Evolutionary conservation across 2,113 vertebrate species (phyloP).

Genomic region (Bombycilla garrulus): DNA sequence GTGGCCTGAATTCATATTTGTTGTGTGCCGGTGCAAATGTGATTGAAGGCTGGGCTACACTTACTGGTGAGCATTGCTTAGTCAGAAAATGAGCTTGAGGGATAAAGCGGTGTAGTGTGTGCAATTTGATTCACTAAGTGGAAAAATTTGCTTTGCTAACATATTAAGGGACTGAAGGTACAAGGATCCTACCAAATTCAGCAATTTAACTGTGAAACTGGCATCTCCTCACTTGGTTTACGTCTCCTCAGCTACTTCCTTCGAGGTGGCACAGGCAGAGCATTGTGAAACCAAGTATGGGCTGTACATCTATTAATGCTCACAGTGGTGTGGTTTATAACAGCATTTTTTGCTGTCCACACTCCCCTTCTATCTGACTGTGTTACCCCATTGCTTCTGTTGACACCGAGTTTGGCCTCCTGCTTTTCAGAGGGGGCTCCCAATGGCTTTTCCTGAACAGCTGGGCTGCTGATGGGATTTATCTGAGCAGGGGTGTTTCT

Average conservation of each 20-base stretch:
- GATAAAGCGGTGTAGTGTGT: neutral
- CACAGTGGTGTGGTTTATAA: fast-evolving
- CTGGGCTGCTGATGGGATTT: neutral
- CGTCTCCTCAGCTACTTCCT: neutral
- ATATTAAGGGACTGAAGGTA: neutral
- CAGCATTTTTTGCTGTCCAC: neutral
- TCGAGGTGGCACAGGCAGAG: fast-evolving
- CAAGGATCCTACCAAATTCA: neutral
- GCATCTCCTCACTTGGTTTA: slow-evolving; percentile 3
- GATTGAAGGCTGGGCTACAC: neutral
- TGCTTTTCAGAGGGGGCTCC: neutral
- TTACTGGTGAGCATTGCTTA: neutral
- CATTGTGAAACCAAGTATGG: neutral
- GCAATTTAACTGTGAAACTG: slow-evolving; percentile 14
- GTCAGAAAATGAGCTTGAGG: neutral
- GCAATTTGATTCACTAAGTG: slow-evolving; percentile 7
- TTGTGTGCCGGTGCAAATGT: neutral
- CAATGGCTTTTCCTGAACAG: neutral
- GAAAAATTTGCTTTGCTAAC: slow-evolving; percentile 32
- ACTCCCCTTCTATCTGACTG: neutral
- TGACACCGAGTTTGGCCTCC: neutral
- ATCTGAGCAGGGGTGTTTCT: fast-evolving
- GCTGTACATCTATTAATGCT: neutral
- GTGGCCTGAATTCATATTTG: neutral
- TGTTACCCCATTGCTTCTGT: neutral